These are phyloP conservation scores for Salvelinus namaycush DNA, from an alignment of 2,113 vertebrate genomes.

Conservation along the genomic window DNA sequence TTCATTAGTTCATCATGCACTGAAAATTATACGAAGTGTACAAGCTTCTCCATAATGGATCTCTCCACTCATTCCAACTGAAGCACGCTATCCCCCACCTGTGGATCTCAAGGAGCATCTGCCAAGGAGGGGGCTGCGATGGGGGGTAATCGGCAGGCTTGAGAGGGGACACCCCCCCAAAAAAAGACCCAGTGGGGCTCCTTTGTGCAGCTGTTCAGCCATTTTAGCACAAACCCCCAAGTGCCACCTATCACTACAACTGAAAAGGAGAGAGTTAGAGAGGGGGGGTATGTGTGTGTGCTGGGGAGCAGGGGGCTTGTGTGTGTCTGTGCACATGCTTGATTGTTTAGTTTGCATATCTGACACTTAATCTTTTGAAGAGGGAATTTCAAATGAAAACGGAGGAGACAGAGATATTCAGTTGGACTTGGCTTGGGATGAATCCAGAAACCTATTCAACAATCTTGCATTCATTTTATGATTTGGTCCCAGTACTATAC, in stretches of 20 bases:
- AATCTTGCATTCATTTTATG: no score
- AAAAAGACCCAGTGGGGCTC: constrained; percentile 61
- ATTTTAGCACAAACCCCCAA: constrained; percentile 63
- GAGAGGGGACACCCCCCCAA: constrained; percentile 56
- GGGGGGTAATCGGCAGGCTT: constrained; percentile 64
- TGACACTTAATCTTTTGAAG: not conserved
- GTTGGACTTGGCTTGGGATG: no score
- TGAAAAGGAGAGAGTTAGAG: constrained; percentile 62
- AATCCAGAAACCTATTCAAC: no score
- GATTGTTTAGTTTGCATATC: not conserved
- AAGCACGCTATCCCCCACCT: constrained; percentile 58
- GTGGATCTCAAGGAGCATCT: constrained; percentile 68
- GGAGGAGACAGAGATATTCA: no score
- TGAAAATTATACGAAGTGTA: constrained; percentile 25
- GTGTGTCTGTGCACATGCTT: not conserved
- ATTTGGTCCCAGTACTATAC: no score
- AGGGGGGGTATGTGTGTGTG: constrained; percentile 23
- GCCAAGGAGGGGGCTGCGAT: constrained; percentile 58
- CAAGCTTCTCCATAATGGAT: constrained; percentile 15
- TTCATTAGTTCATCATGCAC: not conserved
- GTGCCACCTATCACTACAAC: constrained; percentile 77
- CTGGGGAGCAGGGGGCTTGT: not conserved
- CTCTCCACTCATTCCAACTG: constrained; percentile 8
- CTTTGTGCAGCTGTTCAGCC: constrained; percentile 78
- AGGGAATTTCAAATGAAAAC: no score